Percentiles rank a stretch among this genome's conserved stretches.
phyloP scores from a whole-genome alignment of 2,888 invertebrate species.

The Meiosimyza platycephala region DNA sequence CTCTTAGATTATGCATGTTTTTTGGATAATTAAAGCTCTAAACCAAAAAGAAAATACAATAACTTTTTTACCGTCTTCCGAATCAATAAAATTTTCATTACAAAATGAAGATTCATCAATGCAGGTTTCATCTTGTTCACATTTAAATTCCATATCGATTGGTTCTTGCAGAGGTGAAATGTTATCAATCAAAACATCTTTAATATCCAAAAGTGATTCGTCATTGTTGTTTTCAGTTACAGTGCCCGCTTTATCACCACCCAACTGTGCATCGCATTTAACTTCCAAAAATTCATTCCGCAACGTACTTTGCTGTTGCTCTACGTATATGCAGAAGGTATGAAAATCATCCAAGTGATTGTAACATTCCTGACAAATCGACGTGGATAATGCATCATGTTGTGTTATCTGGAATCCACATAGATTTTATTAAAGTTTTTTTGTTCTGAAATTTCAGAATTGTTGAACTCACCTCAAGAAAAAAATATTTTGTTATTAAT shows the following conservation, averaged over 20 bases:
- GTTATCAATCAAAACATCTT: slow-evolving; percentile 32
- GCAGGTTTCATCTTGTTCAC: slow-evolving; percentile 9
- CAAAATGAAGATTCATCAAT: too few relatives aligned
- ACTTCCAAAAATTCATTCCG: slow-evolving; percentile 46
- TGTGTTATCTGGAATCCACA: slow-evolving; percentile 41
- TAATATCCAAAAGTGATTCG: slow-evolving; percentile 47
- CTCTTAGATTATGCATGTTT: too few relatives aligned
- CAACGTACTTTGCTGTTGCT: slow-evolving; percentile 44
- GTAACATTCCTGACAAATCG: slow-evolving; percentile 47
- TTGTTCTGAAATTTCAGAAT: too few relatives aligned
- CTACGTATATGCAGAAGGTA: slow-evolving; percentile 45
- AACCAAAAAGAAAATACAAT: not conserved
- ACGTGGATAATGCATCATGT: slow-evolving; percentile 46
- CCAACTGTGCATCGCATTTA: slow-evolving; percentile 40
- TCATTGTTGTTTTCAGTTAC: slow-evolving; percentile 36
- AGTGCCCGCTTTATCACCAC: slow-evolving; percentile 27
- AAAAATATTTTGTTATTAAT: slow-evolving; percentile 22
- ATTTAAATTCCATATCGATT: slow-evolving; percentile 11
- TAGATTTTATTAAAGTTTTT: too few relatives aligned
- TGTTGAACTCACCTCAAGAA: slow-evolving; percentile 17
- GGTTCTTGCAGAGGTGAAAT: slow-evolving; percentile 20
- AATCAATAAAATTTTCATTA: not conserved
- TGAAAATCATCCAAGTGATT: slow-evolving; percentile 48
- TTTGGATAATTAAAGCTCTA: too few relatives aligned
- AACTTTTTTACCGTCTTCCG: slow-evolving; percentile 8